phyloP scores from a whole-genome alignment of 2,797 vertebrate species.

The Poeciliopsis paucimaculata region DNA sequence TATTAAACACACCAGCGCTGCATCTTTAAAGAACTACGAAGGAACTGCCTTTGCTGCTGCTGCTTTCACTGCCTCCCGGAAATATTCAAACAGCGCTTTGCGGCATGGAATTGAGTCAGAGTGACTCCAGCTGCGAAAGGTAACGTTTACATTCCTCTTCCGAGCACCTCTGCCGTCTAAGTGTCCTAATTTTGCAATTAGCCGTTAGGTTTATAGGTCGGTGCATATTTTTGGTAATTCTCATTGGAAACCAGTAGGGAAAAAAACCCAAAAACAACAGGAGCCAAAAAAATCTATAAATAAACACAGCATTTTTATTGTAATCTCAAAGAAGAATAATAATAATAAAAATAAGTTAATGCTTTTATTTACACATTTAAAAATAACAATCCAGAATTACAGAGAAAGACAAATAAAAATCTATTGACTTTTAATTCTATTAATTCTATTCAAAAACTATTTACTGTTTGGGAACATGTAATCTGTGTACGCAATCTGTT shows the following conservation, averaged over 20 bases:
- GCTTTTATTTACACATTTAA: not conserved
- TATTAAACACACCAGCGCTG: constrained; percentile 27
- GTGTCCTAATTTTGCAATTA: not conserved
- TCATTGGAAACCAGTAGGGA: not conserved
- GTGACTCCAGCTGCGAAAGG: no score
- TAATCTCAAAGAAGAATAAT: not conserved
- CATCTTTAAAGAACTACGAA: constrained; percentile 33
- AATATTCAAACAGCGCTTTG: not conserved
- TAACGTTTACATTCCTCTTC: not conserved
- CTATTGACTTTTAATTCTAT: not conserved
- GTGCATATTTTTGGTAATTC: not conserved
- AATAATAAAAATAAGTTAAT: not conserved
- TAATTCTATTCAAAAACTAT: no score
- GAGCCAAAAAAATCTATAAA: not conserved
- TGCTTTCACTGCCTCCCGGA: constrained; percentile 36
- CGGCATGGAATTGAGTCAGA: not conserved
- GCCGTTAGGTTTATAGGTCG: not conserved
- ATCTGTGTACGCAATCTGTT: not conserved
- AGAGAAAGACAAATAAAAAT: not conserved
- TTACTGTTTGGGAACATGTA: no score
- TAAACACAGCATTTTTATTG: not conserved
- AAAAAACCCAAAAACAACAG: not conserved
- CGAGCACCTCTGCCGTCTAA: not conserved
- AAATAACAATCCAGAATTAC: not conserved
- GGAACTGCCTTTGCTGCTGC: constrained; percentile 7